Conservation (phyloP, 2,888 invertebrate species). For the Camptogramma bilineatum region DNA sequence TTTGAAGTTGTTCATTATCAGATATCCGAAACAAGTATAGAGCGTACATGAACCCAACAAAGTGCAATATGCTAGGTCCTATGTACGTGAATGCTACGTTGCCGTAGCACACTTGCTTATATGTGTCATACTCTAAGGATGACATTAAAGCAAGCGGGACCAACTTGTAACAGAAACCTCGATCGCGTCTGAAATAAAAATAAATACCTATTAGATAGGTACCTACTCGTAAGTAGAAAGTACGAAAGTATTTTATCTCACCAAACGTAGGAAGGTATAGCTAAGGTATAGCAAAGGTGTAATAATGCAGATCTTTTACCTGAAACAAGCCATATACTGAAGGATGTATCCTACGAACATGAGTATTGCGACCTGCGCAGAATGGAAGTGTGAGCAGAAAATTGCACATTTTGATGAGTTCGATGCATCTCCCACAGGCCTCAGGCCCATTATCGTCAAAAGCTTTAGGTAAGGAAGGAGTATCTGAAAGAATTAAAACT, state of each 20-base stretch:
- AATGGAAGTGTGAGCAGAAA: conserved; percentile 88
- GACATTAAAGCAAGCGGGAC: conserved; percentile 75
- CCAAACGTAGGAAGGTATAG: background rate
- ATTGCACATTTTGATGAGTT: conserved; percentile 86
- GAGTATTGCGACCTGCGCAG: conserved; percentile 87
- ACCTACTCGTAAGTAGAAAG: conserved; percentile 2
- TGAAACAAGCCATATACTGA: conserved; percentile 92
- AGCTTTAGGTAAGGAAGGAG: conserved; percentile 91
- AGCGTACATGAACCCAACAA: conserved; percentile 90
- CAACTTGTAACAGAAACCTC: conserved; percentile 89
- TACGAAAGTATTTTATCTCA: background rate
- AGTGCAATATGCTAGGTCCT: conserved; percentile 90
- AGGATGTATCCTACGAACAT: conserved; percentile 90
- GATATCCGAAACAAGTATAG: conserved; percentile 90
- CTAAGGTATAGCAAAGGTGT: background rate
- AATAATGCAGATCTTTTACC: conserved; percentile 72
- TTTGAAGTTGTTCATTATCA: conserved; percentile 93
- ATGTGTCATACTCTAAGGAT: conserved; percentile 74
- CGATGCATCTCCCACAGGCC: conserved; percentile 88
- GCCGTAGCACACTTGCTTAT: conserved; percentile 88
- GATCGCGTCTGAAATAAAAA: conserved; percentile 85
- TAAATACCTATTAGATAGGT: conserved; percentile 5
- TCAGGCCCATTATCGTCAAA: conserved; percentile 90
- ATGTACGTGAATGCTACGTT: conserved; percentile 90
- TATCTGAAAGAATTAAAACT: conserved; percentile 81